Evolutionary conservation across 2,113 vertebrate genomes (phyloP), one percentile per base, ranked within the genome.

Genomic region (Maccullochella peelii): DNA sequence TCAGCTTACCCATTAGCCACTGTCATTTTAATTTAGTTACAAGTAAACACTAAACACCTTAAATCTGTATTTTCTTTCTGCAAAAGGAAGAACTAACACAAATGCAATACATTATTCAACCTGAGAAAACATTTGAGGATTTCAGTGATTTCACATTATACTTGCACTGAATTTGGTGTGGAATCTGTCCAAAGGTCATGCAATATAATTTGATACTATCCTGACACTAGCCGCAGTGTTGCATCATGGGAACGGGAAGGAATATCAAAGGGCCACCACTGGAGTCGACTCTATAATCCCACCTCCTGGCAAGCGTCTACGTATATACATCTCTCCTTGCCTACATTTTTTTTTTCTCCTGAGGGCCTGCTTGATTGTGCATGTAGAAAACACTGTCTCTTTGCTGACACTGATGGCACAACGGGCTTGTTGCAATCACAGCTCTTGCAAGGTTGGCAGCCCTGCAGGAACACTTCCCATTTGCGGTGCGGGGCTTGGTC

Each of bases 391-490:
- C 73, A 78, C 73, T 82, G 86, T 90, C 87, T 87, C 77, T 75
- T 58, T 21, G 8, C 87, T 49, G 86, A 90, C 82, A 84, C 76
- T 75, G 86, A 82, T 65, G 40, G 70, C 78, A 75, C 84, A 69
- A 85, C 80, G 36, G 71, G 79, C 73, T 50, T 72, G 82, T 66
- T 87, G 85, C 86, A 90, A 83, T 89, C 79, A 25, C 72, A 57
- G 75, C 89, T 81, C 87, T 71, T 52, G 49, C 78, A 61, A 77
- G 84, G 91, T 93, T 95, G 94, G 93, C 93, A 93, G 87, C 81
- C 70, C 82, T 83, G 86, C 81, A 88, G 83, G 86, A 89, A 83
- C 89, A 92, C 90, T 95, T 94, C 94, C 94, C 88, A 75, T 94
- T 90, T 85, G 90, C 81, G 91, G 90, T 78, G 79, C 80, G 14